Conservation (phyloP, 1,140 invertebrate genomes). For the Babylonia areolata region DNA sequence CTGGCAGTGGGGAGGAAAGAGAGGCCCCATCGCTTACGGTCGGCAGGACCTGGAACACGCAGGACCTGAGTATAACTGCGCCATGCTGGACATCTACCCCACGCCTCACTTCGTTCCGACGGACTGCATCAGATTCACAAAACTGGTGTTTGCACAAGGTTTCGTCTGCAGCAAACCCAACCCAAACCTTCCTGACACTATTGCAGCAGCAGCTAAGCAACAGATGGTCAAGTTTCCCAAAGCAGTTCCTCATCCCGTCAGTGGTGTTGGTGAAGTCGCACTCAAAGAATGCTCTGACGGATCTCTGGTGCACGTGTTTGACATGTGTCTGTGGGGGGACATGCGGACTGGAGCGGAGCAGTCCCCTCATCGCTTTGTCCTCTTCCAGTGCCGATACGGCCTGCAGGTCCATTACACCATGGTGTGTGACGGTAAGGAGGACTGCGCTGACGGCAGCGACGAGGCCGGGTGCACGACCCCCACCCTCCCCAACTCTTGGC, state of each 20-base stretch:
- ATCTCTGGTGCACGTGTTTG: slow-evolving; percentile 22
- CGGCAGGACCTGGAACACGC: not conserved
- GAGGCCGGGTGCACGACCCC: slow-evolving; percentile 23
- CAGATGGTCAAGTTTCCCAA: too few species aligned
- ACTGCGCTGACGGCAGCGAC: slow-evolving; percentile 39
- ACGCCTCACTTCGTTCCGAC: not conserved
- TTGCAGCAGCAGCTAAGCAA: not conserved
- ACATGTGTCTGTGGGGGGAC: not conserved
- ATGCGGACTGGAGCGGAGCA: not conserved
- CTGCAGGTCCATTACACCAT: slow-evolving; percentile 8
- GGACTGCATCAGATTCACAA: not conserved
- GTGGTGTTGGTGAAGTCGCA: not conserved
- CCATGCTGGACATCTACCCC: not conserved
- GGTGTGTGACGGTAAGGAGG: slow-evolving; percentile 41
- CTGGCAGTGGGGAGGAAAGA: slow-evolving; percentile 27
- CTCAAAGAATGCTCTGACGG: slow-evolving; percentile 12
- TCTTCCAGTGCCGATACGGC: slow-evolving; percentile 3
- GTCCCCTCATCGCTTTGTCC: slow-evolving; percentile 9
- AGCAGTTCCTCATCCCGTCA: not conserved
- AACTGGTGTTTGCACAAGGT: not conserved
- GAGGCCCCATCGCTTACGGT: not conserved
- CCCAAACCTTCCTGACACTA: not conserved
- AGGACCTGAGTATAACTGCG: not conserved
- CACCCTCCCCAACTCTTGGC: not conserved
- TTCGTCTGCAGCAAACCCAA: slow-evolving; percentile 21